Base-by-base conservation (phyloP, 1,140 invertebrate genomes). In the Laodelphax striatellus region DNA sequence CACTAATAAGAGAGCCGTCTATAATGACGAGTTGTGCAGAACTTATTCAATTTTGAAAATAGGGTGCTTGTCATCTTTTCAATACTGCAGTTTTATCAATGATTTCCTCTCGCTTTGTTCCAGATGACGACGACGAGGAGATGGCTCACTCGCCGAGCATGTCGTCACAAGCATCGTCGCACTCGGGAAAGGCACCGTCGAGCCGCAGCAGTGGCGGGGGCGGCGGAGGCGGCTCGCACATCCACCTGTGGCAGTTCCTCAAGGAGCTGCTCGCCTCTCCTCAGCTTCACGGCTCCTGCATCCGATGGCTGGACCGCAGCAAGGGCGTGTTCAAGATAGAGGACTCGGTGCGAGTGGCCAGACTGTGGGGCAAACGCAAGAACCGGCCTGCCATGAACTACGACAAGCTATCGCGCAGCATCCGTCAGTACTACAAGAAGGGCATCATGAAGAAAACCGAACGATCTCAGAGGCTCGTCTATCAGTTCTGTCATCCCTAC, bases 371-470 rank as follows among this genome's bases (percentile, higher is more conserved):
- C 41, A 86, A 90, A 63, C 80, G 96, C 46, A 99, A 99, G 75
- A 99, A 99, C 76, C 80, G 96, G 13, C 94, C 96, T 0, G 94
- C 94, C 3, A 99, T 99, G 96, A 99, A 99, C 77, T 99, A 99
- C 76, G 97, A 99, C 79, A 99, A 99, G 72, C 76, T 99, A 34
- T 97, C 93, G 58, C 84, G 97, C 46, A 97, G 94, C 63, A 97
- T 99, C 65, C 79, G 97, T 16, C 97, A 99, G 74, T 99, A 99
- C 77, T 99, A 99, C 81, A 98, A 98, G 75, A 99, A 99, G 74
- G 94, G 94, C 46, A 99, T 99, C 74, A 99, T 99, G 92, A 97
- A 97, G 79, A 99, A 99, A 74, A 98, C 97, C 3, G 93, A 97
- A 70, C 80, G 96, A 42, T 96, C 94, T 61, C 97, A 99, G 76